phyloP scores from a whole-genome alignment of 2,888 invertebrate genomes.

The Campopleginae sp. region DNA sequence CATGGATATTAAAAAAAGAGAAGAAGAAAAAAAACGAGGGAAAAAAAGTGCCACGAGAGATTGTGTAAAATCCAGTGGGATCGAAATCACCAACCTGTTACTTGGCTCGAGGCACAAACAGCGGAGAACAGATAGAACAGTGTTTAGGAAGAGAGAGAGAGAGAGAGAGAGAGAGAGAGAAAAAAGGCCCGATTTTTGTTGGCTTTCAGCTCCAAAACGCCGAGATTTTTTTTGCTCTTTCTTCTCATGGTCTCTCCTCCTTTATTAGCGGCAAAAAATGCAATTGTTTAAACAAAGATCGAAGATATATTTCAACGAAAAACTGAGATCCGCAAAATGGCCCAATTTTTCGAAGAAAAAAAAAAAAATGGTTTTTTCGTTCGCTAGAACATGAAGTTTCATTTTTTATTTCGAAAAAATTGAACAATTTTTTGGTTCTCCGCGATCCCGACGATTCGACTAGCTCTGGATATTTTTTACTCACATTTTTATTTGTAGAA shows the following conservation, averaged over 20 bases:
- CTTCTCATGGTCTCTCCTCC: background rate
- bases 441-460: background rate
- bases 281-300: background rate
- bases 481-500: background rate
- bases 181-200: conserved; percentile 16
- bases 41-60: conserved; percentile 34
- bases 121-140: conserved; percentile 39
- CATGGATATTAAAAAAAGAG: background rate
- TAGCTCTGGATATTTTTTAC: background rate
- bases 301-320: background rate
- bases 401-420: background rate
- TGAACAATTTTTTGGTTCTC: background rate
- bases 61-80: conserved; percentile 66
- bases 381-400: background rate
- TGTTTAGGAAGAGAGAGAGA: background rate
- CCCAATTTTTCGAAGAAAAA: conserved; percentile 9
- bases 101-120: conserved; percentile 70
- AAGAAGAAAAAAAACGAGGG: conserved; percentile 19
- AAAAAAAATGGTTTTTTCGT: too few relatives aligned
- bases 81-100: conserved; percentile 82
- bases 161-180: conserved; percentile 12
- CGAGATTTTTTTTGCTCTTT: background rate
- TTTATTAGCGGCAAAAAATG: conserved; percentile 2
- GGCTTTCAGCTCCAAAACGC: conserved; percentile 28
- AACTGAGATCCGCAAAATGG: background rate